Evolutionary conservation across 2,113 vertebrate species (phyloP).

Genomic region (Scalopus aquaticus): DNA sequence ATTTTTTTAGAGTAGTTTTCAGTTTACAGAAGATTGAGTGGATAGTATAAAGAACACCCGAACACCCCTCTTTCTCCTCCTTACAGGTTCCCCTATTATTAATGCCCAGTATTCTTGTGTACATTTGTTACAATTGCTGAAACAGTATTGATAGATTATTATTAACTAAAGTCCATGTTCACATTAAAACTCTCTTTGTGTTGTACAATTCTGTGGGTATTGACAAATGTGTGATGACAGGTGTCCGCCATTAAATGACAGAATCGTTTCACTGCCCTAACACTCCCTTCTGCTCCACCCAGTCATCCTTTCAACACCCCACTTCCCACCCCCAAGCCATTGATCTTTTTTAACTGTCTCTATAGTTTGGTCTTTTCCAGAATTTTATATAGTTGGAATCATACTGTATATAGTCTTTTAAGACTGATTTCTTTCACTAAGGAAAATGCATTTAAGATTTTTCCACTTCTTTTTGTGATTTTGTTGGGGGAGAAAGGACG

Average conservation of each 20-base stretch:
- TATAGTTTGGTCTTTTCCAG: neutral
- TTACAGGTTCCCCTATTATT: neutral
- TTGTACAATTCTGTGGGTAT: neutral
- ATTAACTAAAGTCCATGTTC: neutral
- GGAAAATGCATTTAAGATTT: neutral
- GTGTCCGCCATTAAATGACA: neutral
- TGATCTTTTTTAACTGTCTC: neutral
- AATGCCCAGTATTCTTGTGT: neutral
- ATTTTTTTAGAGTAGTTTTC: neutral
- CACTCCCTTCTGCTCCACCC: neutral
- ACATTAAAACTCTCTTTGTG: neutral
- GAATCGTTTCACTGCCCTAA: neutral
- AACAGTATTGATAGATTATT: neutral
- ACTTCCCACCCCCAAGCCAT: neutral
- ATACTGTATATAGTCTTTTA: neutral
- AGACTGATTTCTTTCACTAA: neutral
- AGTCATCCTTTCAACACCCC: neutral
- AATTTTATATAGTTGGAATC: neutral
- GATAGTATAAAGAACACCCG: neutral
- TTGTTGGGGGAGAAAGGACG: too few species aligned
- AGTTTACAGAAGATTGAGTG: neutral
- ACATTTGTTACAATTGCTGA: neutral
- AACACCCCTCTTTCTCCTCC: neutral
- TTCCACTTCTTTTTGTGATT: neutral
- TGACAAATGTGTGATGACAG: neutral